A percentile compares a stretch with the other conserved stretches of the same genome.
phyloP scores from a whole-genome alignment of 92 coral and sea anemone species.

The Epizoanthus ramosus region DNA sequence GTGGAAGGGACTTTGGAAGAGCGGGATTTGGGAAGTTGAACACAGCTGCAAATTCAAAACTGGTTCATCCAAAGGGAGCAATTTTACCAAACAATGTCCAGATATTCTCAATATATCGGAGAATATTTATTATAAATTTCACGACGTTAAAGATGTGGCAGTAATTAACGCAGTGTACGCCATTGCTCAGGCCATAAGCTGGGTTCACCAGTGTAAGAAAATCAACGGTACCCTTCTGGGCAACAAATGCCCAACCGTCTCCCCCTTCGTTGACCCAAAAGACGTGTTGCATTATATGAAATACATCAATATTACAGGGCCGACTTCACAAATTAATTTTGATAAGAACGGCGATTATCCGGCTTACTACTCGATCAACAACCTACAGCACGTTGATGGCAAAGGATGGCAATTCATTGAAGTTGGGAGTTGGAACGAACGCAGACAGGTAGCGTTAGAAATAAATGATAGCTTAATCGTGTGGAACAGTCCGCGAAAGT shows the following conservation, averaged over 20 bases:
- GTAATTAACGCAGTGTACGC: slow-evolving; percentile 93
- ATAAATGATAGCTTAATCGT: slow-evolving; percentile 45
- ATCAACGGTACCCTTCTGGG: slow-evolving; percentile 33
- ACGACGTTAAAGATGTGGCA: slow-evolving; percentile 63
- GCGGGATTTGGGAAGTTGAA: slow-evolving; percentile 41
- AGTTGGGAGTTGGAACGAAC: slow-evolving; percentile 77
- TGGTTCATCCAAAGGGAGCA: slow-evolving; percentile 3
- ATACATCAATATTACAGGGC: slow-evolving; percentile 51
- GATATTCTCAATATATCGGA: slow-evolving; percentile 47
- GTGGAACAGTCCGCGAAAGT: slow-evolving; percentile 58
- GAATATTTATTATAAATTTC: slow-evolving; percentile 47
- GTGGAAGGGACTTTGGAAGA: slow-evolving; percentile 79
- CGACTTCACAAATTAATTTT: slow-evolving; percentile 55
- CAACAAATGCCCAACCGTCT: slow-evolving; percentile 53
- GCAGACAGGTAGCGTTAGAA: slow-evolving; percentile 36
- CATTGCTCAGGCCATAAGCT: slow-evolving; percentile 88
- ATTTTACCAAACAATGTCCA: slow-evolving; percentile 45
- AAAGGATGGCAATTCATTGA: slow-evolving; percentile 60
- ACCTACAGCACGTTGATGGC: slow-evolving; percentile 54
- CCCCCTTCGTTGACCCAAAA: slow-evolving; percentile 49
- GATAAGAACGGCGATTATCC: slow-evolving; percentile 75
- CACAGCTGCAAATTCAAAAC: slow-evolving; percentile 57
- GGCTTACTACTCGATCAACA: slow-evolving; percentile 64
- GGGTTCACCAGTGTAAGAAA: slow-evolving; percentile 58
- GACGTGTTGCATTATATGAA: slow-evolving; percentile 61